Base-by-base conservation (phyloP, 2,113 vertebrate species). In the Mustelus asterias region DNA sequence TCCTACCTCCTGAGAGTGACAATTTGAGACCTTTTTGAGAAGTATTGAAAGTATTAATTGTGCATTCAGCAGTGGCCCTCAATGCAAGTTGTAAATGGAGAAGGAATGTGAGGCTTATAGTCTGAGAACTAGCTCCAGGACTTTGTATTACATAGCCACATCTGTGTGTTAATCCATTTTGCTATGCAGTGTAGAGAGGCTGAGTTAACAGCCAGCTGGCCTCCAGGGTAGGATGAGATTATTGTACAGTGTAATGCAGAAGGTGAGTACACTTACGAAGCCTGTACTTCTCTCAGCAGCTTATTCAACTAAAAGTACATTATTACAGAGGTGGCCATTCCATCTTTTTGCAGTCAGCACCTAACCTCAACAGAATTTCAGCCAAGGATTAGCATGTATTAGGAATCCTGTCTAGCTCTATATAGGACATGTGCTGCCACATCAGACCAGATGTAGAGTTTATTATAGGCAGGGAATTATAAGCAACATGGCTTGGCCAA, bases 231-330 rank as follows among this genome's bases (percentile, higher is more conserved):
- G n/a, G 5, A 26, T 94, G 63, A 94, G 63, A 41, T 69, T 6
- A 94, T 94, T 94, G 89, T 93, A 86, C 33, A 33, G 26, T 69
- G n/a, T 94, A 94, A 67, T 18, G 8, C 92, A 70, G 92, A 22
- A 44, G 63, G 20, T 26, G 26, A 90, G 26, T 60, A 60, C 13
- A 14, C 9, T 69, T 44, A 37, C 70, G 63, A 69, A 94, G 37
- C 9, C n/a, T 69, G 48, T 94, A 37, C 14, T 94, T n/a, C 16
- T 94, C 63, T 7, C 92, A 67, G 60, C 60, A 22, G 65, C 92
- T 94, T 41, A 41, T 69, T 94, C 63, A 41, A 44, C 16, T 20
- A 44, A 16, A 48, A 60, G 90, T 22, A n/a, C 65, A 18, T 67
- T n/a, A 63, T 93, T 94, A 67, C n/a, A 69, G 65, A 94, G 16